phyloP scores from a whole-genome alignment of 2,888 invertebrate species.

The Polydrusus cervinus region DNA sequence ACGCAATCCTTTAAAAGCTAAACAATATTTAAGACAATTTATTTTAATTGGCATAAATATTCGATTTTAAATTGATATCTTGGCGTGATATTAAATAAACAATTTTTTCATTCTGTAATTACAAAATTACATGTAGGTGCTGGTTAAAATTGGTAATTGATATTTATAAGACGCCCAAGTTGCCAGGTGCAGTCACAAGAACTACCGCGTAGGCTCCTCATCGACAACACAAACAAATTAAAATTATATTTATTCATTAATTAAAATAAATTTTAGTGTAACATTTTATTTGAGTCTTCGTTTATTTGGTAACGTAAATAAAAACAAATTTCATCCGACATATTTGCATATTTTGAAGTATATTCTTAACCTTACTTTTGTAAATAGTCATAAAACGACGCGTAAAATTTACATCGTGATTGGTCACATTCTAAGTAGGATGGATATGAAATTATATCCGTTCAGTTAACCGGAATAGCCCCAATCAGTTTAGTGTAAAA shows the following conservation, averaged over 20 bases:
- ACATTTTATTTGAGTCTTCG: background rate
- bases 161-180: conserved; percentile 47
- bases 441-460: no score
- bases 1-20: no score
- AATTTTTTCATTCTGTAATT: conserved; percentile 39
- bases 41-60: conserved; percentile 14
- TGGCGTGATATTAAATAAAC: conserved; percentile 22
- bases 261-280: conserved; percentile 32
- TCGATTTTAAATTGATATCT: conserved; percentile 5
- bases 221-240: conserved; percentile 45
- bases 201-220: conserved; percentile 37
- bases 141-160: conserved; percentile 47
- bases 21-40: background rate
- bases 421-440: no score
- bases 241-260: conserved; percentile 35
- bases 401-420: no score
- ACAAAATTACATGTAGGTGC: conserved; percentile 30
- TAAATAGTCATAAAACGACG: no score
- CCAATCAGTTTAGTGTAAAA: no score
- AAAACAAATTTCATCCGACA: no score
- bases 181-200: conserved; percentile 39
- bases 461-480: no score
- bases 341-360: no score
- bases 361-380: no score
- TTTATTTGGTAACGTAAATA: conserved; percentile 5